Base-by-base conservation (phyloP, 2,113 vertebrate genomes). In the Pandion haliaetus region DNA sequence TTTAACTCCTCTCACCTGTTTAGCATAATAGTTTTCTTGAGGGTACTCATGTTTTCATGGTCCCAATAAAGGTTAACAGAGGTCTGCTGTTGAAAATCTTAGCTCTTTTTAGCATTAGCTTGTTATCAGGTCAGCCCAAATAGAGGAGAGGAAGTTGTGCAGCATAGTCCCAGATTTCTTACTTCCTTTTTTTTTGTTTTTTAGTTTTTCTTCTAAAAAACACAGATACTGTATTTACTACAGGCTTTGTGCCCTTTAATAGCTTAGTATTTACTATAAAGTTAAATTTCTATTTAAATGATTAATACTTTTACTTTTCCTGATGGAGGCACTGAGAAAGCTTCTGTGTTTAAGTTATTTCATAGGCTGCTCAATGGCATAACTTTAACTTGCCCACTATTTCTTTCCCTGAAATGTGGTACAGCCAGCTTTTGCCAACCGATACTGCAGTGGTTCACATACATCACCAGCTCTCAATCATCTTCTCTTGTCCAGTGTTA, bases 11-110 rank as follows among this genome's bases (percentile, higher is more conserved):
- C 50, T 92, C 34, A 36, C 14, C 25, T 57, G 28, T 52, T 92
- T 76, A 66, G 42, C 67, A 92, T 93, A 92, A 92, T 88, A 6
- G 17, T 70, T 94, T 94, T 95, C 45, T 96, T 88, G 90, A 93
- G 71, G 82, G 32, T 50, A 94, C 7, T 86, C 50, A 9, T 83
- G 49, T 83, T 94, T 90, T 90, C 45, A n/a, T 74, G 67, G 19
- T 73, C 59, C 62, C 16, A 45, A 5, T 86, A 92, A 86, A 93
- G 57, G 54, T 83, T 93, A 93, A 77, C 10, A 62, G 47, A 90
- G 5, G 10, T 52, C 54, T 76, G 34, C 36, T 72, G 15, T 21
- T 82, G 44, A 82, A 90, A 44, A 34, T 52, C 34, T 50, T 79
- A 42, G 31, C 8, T 94, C 23, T 54, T 11, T 77, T 86, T 36